Conservation (phyloP, 1,140 invertebrate species). For the Grapholita molesta region DNA sequence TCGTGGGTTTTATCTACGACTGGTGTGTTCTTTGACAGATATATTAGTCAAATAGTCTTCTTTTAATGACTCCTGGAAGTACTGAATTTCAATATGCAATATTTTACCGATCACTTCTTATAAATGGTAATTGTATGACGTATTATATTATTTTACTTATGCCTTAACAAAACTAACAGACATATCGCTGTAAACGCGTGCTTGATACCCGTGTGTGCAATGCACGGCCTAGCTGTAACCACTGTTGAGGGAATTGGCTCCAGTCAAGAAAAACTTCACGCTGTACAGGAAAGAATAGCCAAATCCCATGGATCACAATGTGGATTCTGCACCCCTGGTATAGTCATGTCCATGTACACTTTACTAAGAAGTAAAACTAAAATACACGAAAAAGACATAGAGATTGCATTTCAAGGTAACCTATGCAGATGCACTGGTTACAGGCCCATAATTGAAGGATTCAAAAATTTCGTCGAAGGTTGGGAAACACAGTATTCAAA, state of each 20-base stretch:
- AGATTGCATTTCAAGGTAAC: slow-evolving; percentile 93
- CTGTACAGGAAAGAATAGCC: slow-evolving; percentile 91
- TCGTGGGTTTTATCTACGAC: too few relatives aligned
- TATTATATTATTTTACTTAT: slow-evolving; percentile 19
- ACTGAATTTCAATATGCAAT: too few relatives aligned
- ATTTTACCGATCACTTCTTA: too few relatives aligned
- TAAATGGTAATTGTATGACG: slow-evolving; percentile 1
- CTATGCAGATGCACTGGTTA: slow-evolving; percentile 95
- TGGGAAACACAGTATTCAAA: slow-evolving; percentile 77
- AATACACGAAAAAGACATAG: slow-evolving; percentile 83
- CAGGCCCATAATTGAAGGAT: slow-evolving; percentile 93
- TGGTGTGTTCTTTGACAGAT: too few relatives aligned
- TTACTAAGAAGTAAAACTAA: slow-evolving; percentile 83
- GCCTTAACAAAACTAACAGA: slow-evolving; percentile 72
- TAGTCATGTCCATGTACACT: slow-evolving; percentile 97
- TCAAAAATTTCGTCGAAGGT: slow-evolving; percentile 88
- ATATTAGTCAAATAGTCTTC: too few relatives aligned
- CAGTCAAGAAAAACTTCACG: slow-evolving; percentile 85
- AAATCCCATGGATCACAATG: slow-evolving; percentile 95
- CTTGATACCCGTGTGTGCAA: slow-evolving; percentile 88
- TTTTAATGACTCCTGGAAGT: too few relatives aligned
- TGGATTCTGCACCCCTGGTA: slow-evolving; percentile 95
- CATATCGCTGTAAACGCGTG: slow-evolving; percentile 95
- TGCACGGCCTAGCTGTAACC: slow-evolving; percentile 92
- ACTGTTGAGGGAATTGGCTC: slow-evolving; percentile 94